These are phyloP conservation scores for Agelas oroides DNA, from an alignment of 37 sponge, comb jelly and placozoan genomes.

Conservation along the genomic window DNA sequence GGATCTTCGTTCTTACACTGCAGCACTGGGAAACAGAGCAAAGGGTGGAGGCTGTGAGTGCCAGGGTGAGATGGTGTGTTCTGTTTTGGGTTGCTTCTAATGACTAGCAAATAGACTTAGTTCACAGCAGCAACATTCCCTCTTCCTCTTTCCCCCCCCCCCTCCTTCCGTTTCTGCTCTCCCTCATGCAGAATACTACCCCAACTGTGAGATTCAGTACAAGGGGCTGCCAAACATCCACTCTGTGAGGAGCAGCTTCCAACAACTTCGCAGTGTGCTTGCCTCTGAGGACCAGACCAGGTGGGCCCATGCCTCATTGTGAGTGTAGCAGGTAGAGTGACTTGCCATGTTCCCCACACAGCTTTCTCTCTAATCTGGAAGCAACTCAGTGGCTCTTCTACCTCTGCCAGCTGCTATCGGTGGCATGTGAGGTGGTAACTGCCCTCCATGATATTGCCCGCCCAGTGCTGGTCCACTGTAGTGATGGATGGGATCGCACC, in stretches of 20 bases:
- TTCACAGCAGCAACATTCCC: no score
- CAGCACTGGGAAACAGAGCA: slow-evolving; percentile 89
- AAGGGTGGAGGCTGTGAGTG: slow-evolving; percentile 92
- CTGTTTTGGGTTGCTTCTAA: no score
- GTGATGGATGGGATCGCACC: slow-evolving; percentile 97
- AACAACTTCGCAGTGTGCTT: slow-evolving; percentile 58
- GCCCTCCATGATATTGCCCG: slow-evolving; percentile 36
- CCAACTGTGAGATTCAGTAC: slow-evolving; percentile 82
- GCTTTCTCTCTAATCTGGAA: slow-evolving; percentile 86
- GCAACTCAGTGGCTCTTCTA: slow-evolving; percentile 89
- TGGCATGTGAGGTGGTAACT: slow-evolving; percentile 80
- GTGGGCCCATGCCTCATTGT: slow-evolving; percentile 4
- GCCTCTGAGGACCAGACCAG: slow-evolving; percentile 31
- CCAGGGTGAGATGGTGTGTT: slow-evolving; percentile 69
- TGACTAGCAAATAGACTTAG: no score
- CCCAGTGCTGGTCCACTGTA: slow-evolving; percentile 95
- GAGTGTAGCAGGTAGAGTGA: no score
- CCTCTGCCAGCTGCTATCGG: slow-evolving; percentile 72
- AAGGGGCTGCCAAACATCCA: slow-evolving; percentile 92
- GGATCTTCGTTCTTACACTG: slow-evolving; percentile 85
- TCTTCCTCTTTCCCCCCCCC: no score
- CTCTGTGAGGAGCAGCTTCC: slow-evolving; percentile 84
- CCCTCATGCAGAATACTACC: slow-evolving; percentile 80
- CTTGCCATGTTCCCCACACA: slow-evolving; percentile 2
- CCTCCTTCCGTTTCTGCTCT: background rate